A percentile compares a stretch with the other conserved stretches of the same genome.
phyloP scores from a whole-genome alignment of 1,140 invertebrate genomes.

The Lutraria rhynchaena region DNA sequence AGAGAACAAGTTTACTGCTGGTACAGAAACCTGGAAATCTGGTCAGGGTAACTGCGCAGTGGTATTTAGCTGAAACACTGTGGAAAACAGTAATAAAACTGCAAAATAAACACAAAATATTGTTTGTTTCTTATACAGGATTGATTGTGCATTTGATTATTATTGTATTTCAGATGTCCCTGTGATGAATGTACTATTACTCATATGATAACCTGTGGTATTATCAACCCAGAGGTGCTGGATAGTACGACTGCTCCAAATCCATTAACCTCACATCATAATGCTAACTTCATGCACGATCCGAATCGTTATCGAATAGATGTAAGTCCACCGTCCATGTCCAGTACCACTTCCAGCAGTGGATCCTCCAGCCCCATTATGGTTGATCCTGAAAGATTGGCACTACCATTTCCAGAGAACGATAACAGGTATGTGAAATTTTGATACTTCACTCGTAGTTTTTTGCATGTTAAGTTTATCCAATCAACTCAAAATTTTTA shows the following conservation, averaged over 20 bases:
- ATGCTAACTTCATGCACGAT: constrained; percentile 75
- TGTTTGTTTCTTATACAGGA: no score
- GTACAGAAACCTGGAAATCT: no score
- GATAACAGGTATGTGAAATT: constrained; percentile 20
- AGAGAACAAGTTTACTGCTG: no score
- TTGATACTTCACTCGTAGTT: no score
- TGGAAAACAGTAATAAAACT: no score
- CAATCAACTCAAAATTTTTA: no score
- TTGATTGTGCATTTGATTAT: no score
- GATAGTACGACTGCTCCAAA: constrained; percentile 64
- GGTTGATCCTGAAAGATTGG: constrained; percentile 74
- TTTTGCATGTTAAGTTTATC: no score
- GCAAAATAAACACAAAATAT: no score
- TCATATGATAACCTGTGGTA: constrained; percentile 82
- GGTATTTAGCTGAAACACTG: no score
- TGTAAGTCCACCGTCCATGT: constrained; percentile 80
- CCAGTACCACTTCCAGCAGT: constrained; percentile 79
- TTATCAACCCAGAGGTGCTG: constrained; percentile 78
- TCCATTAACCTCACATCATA: constrained; percentile 53
- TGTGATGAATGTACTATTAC: constrained; percentile 82
- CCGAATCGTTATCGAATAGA: constrained; percentile 76
- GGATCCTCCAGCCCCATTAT: constrained; percentile 79
- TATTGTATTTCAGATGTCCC: constrained; percentile 75
- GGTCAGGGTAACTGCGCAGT: no score
- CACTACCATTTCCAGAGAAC: constrained; percentile 66